phyloP scores from a whole-genome alignment of 2,888 invertebrate genomes.

The Pollenia griseotomentosa region DNA sequence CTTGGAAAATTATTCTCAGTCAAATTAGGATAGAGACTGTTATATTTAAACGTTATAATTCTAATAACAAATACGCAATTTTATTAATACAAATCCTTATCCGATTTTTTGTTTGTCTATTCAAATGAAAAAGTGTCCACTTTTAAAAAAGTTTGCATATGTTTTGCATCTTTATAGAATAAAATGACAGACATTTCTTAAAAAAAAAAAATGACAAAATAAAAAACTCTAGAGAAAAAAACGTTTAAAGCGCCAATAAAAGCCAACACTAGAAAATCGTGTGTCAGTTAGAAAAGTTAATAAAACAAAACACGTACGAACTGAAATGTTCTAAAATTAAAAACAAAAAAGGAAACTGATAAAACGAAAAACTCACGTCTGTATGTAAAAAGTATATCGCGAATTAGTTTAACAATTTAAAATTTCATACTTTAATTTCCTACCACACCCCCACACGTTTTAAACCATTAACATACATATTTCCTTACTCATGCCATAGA shows the following conservation, averaged over 20 bases:
- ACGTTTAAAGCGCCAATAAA: conserved; percentile 45
- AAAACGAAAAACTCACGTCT: conserved; percentile 18
- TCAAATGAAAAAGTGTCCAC: neutral
- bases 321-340: conserved; percentile 32
- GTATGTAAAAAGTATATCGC: conserved; percentile 47
- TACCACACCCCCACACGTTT: neutral
- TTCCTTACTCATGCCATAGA: conserved; percentile 16
- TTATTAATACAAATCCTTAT: too few relatives aligned
- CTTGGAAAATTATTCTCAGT: too few relatives aligned
- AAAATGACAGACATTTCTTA: too few relatives aligned
- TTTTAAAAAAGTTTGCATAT: too few relatives aligned
- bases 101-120: neutral
- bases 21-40: too few relatives aligned
- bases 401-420: conserved; percentile 56
- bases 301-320: conserved; percentile 45
- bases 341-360: neutral
- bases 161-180: too few relatives aligned
- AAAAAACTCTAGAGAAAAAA: conserved; percentile 8
- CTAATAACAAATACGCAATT: too few relatives aligned
- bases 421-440: conserved; percentile 10
- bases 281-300: conserved; percentile 56
- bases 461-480: neutral
- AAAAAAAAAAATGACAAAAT: too few relatives aligned
- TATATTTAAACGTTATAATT: too few relatives aligned
- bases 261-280: conserved; percentile 52